Percentiles rank a stretch among this genome's conserved stretches.
Conservation (phyloP, 1,140 invertebrate species). For the Forficula auricularia region DNA sequence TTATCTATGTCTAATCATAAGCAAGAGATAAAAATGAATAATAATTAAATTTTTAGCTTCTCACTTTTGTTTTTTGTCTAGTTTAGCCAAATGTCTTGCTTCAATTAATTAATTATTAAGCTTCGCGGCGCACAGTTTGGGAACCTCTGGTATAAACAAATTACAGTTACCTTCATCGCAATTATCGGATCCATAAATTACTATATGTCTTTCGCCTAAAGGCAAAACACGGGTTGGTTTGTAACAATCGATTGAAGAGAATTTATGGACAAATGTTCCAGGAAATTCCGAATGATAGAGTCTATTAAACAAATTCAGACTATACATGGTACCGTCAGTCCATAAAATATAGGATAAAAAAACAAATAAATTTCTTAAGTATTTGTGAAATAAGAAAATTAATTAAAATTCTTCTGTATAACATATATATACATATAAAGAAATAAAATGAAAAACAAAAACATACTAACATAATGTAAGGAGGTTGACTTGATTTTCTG, state of each 20-base stretch:
- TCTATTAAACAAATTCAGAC: constrained; percentile 10
- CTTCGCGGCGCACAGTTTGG: too few species aligned
- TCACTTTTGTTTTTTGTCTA: too few species aligned
- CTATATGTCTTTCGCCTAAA: constrained; percentile 43
- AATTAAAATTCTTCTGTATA: too few species aligned
- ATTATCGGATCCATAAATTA: constrained; percentile 42
- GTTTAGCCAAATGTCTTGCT: too few species aligned
- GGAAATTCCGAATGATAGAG: constrained; percentile 22
- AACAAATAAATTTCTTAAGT: constrained; percentile 4
- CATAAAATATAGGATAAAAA: constrained; percentile 31
- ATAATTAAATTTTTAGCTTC: too few species aligned
- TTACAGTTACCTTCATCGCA: constrained; percentile 43
- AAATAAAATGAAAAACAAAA: too few species aligned
- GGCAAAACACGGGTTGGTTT: constrained; percentile 37
- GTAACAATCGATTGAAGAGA: constrained; percentile 37
- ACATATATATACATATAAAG: too few species aligned
- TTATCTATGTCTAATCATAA: too few species aligned
- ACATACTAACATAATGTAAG: constrained; percentile 5
- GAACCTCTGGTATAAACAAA: too few species aligned
- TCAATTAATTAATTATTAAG: too few species aligned
- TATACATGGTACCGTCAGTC: constrained; percentile 42
- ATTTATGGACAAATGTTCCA: constrained; percentile 27
- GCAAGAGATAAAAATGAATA: too few species aligned
- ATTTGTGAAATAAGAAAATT: too few species aligned
- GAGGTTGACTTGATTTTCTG: background rate